Percentiles rank a stretch among this genome's conserved stretches.
These are phyloP conservation scores for Pegoplata infirma DNA, from an alignment of 2,888 invertebrate genomes.

Conservation along the genomic window DNA sequence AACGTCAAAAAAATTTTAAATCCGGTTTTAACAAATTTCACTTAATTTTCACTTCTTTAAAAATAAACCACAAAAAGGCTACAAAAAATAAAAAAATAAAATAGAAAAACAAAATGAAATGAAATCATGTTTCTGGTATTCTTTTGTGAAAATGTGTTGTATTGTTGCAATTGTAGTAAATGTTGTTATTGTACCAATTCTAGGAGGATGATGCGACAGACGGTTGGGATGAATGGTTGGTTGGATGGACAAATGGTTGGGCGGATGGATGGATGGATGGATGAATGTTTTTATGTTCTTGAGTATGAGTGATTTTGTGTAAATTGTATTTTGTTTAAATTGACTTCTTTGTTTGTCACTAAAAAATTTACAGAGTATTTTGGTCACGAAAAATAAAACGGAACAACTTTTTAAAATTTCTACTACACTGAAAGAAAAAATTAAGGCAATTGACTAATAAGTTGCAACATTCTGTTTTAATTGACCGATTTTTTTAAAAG, in stretches of 20 bases:
- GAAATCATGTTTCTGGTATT: conserved; percentile 21
- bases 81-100: no score
- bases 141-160: no score
- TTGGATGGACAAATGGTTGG: neutral
- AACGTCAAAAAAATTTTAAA: neutral
- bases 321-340: conserved; percentile 26
- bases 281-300: neutral
- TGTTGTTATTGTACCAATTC: neutral
- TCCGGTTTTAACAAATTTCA: conserved; percentile 7
- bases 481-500: no score
- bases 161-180: conserved; percentile 12
- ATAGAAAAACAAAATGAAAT: conserved; percentile 12
- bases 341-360: conserved; percentile 48
- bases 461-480: no score
- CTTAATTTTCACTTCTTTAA: conserved; percentile 22
- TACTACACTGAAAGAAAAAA: no score
- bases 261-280: neutral
- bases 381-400: conserved; percentile 20
- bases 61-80: conserved; percentile 27
- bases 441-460: no score
- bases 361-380: conserved; percentile 32
- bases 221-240: neutral
- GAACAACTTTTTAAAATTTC: conserved; percentile 33
- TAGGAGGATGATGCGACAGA: neutral
- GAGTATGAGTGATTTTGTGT: neutral